Base-by-base conservation (phyloP, 2,797 vertebrate species). In the Peromyscus attwateri region DNA sequence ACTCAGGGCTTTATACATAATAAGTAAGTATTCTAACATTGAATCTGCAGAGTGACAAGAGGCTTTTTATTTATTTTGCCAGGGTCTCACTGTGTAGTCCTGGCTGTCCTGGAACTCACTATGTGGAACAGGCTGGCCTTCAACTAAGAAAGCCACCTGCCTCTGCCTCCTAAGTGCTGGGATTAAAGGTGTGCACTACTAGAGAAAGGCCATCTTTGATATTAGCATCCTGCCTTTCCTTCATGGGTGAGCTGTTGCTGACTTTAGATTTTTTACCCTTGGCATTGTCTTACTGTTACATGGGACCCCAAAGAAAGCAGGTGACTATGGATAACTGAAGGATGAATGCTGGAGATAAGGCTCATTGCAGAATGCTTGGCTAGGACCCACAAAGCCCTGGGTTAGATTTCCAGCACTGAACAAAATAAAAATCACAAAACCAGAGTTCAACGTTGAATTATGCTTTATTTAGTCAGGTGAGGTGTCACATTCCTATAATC, bases 281-380 rank as follows among this genome's bases (percentile, higher is more conserved):
- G 77, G 12, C 52, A 81, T 70, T 81, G 70, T 92, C 94, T 95
- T 80, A 83, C 60, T 68, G 91, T 62, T 92, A 94, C 70, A 40
- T 14, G 12, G 66, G 34, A 92, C 68, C 19, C 49, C 52, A 76
- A 52, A 97, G 19, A 34, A 95, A 91, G 49, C 94, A 40, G 16
- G 71, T 29, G 19, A 88, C 55, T 71, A n/a, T 70, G 71, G 91
- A 62, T 85, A 92, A 71, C 71, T 31, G 34, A 34, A 73, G 40
- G n/a, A 27, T 75, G 13, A 79, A 2, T 46, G 31, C 31, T 79
- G 55, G 52, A 43, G 71, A 31, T 34, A 12, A 3, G 57, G 21
- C 17, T 77, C 8, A 17, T 6, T 21, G 29, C 62, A 66, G 88
- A 62, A 62, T 46, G 29, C 55, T 23, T 60, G 70, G n/a, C 9